These are phyloP conservation scores for Gallinago jamesoni DNA, from an alignment of 2,113 vertebrate species.

Conservation along the genomic window DNA sequence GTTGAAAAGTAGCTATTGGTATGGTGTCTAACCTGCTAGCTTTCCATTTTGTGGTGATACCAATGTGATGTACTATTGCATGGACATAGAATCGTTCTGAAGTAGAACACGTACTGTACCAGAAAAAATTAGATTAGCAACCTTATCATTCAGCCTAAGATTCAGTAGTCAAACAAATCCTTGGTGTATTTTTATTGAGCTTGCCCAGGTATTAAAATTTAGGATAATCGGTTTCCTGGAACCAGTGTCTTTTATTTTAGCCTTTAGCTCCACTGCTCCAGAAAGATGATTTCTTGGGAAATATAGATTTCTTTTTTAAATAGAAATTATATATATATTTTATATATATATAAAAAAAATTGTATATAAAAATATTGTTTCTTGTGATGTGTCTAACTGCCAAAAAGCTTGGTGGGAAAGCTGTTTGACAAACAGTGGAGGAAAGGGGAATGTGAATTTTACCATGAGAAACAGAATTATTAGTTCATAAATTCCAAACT, in stretches of 20 bases:
- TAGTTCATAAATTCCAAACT: not conserved
- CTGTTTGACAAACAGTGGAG: not conserved
- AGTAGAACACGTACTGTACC: not conserved
- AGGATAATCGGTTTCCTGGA: not conserved
- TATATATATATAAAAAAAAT: not conserved
- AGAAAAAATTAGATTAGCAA: not conserved
- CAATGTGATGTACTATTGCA: not conserved
- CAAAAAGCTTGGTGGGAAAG: not conserved
- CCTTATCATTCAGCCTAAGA: not conserved
- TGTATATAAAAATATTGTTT: not conserved
- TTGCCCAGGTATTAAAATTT: not conserved
- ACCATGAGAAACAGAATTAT: not conserved
- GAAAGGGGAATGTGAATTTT: not conserved
- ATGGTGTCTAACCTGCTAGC: not conserved
- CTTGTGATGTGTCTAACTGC: not conserved
- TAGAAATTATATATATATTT: too few species aligned
- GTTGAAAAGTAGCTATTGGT: not conserved
- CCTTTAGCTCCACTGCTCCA: not conserved
- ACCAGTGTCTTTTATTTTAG: not conserved
- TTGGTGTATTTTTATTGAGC: not conserved
- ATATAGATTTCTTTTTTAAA: not conserved
- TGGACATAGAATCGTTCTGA: not conserved
- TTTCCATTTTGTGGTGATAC: not conserved
- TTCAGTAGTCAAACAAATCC: not conserved
- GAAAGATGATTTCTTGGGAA: not conserved